A percentile compares a stretch with the other conserved stretches of the same genome.
Evolutionary conservation across 2,888 invertebrate genomes (phyloP).

Genomic region (Atethmia centrago): DNA sequence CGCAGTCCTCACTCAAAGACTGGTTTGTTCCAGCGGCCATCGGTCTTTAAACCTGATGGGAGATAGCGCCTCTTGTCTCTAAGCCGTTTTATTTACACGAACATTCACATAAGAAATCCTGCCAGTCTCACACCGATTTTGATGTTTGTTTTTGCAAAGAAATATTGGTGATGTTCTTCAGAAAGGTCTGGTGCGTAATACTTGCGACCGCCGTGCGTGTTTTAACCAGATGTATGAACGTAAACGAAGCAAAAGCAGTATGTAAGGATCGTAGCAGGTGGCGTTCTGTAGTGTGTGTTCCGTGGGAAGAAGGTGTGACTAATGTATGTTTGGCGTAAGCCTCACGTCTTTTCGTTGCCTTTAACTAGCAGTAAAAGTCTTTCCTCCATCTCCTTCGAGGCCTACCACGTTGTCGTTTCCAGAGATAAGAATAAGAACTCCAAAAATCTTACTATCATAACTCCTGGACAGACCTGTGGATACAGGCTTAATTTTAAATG

Average conservation of each 20-base stretch:
- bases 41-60: constrained; percentile 25
- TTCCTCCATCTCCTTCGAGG: background rate
- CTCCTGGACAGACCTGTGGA: background rate
- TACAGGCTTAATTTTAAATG: background rate
- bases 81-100: constrained; percentile 12
- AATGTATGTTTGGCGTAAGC: too few relatives aligned
- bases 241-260: too few relatives aligned
- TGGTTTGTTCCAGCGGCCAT: constrained; percentile 36
- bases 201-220: too few relatives aligned
- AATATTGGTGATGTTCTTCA: too few relatives aligned
- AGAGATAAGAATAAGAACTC: background rate
- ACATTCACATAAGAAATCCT: background rate
- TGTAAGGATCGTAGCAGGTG: too few relatives aligned
- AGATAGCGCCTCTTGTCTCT: constrained; percentile 32
- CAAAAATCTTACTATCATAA: background rate
- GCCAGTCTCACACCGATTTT: background rate
- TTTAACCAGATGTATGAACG: too few relatives aligned
- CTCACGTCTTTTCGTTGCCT: too few relatives aligned
- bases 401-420: background rate
- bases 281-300: too few relatives aligned
- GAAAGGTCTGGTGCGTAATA: too few relatives aligned
- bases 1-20: constrained; percentile 22
- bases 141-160: background rate
- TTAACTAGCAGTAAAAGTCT: background rate
- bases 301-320: too few relatives aligned